phyloP scores from a whole-genome alignment of 2,888 invertebrate genomes.

The Pomacea canaliculata region DNA sequence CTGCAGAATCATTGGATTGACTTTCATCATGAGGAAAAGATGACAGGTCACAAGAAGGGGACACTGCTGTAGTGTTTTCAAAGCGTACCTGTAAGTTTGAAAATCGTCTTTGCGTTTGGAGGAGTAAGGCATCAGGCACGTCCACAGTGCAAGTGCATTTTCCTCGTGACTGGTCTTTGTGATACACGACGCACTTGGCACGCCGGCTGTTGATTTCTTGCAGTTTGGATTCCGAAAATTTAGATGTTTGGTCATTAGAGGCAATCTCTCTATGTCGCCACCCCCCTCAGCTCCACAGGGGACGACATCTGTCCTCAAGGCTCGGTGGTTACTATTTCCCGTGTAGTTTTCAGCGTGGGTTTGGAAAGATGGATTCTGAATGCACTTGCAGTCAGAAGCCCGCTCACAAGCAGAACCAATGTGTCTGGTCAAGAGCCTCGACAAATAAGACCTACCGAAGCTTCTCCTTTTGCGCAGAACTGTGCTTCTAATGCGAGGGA shows the following conservation, averaged over 20 bases:
- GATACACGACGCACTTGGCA: not conserved
- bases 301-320: not conserved
- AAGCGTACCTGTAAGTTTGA: too few species aligned
- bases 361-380: not conserved
- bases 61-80: too few species aligned
- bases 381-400: not conserved
- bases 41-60: too few species aligned
- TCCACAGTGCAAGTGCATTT: slow-evolving; percentile 8
- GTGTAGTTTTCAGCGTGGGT: not conserved
- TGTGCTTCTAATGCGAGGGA: not conserved
- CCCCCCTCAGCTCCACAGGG: not conserved
- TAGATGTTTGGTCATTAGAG: not conserved
- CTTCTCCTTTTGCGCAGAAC: slow-evolving; percentile 3
- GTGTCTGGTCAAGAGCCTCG: slow-evolving; percentile 1
- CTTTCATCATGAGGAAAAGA: too few species aligned
- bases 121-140: not conserved
- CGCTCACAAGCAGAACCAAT: too few species aligned
- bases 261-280: not conserved
- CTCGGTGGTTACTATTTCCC: not conserved
- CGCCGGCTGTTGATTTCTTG: not conserved
- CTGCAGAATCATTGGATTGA: too few species aligned
- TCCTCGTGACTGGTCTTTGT: not conserved
- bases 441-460: slow-evolving; percentile 14
- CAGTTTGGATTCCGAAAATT: not conserved
- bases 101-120: not conserved